phyloP scores from a whole-genome alignment of 2,888 invertebrate genomes.

The Epirrita christyi region DNA sequence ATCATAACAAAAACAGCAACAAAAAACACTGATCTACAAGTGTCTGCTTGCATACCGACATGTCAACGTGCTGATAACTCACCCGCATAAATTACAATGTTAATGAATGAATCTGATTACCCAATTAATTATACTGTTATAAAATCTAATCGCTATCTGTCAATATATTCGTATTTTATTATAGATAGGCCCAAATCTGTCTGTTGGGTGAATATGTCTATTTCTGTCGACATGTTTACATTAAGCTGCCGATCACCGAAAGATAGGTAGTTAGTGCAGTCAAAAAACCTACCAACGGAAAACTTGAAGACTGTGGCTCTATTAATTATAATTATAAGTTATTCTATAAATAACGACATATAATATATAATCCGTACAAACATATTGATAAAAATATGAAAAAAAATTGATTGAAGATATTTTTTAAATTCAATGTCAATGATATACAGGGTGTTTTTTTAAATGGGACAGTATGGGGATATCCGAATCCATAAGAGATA shows the following conservation, averaged over 20 bases:
- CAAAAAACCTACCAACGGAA: neutral
- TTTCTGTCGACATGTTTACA: conserved; percentile 12
- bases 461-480: no score
- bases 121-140: conserved; percentile 38
- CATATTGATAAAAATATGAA: no score
- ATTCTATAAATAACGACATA: no score
- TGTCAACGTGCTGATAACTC: conserved; percentile 59
- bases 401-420: no score
- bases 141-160: conserved; percentile 36
- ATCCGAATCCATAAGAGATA: no score
- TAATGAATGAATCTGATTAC: conserved; percentile 38
- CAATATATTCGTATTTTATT: conserved; percentile 21
- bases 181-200: neutral
- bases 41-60: conserved; percentile 40
- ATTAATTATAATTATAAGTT: no score
- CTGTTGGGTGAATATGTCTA: conserved; percentile 7
- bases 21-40: conserved; percentile 25
- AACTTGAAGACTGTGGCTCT: no score
- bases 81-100: conserved; percentile 58
- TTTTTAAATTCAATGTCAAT: no score
- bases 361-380: no score
- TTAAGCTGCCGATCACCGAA: neutral
- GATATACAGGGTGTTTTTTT: no score
- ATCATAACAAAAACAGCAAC: conserved; percentile 29
- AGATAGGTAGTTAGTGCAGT: no score